These are phyloP conservation scores for Dipodomys spectabilis DNA, from an alignment of 2,113 vertebrate species.

Conservation along the genomic window DNA sequence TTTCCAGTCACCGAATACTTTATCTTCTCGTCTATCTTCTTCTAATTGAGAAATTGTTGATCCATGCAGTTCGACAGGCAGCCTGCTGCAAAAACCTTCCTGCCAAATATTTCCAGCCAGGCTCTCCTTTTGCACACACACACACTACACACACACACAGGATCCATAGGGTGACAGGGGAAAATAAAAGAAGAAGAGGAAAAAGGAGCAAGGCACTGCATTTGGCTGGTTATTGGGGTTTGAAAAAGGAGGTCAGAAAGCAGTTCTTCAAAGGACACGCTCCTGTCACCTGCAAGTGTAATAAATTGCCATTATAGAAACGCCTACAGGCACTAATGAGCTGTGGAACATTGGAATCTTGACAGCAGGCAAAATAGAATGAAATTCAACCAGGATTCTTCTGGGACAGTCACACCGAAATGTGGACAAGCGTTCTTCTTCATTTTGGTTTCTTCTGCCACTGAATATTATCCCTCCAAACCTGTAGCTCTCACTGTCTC, in stretches of 20 bases:
- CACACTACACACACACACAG: conserved; percentile 68
- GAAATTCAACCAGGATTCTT: conserved; percentile 63
- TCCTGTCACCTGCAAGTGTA: conserved; percentile 64
- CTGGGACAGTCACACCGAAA: conserved; percentile 42
- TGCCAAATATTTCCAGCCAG: conserved; percentile 67
- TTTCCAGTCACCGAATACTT: conserved; percentile 62
- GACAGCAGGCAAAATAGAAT: conserved; percentile 64
- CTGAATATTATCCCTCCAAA: conserved; percentile 46
- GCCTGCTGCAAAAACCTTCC: conserved; percentile 64
- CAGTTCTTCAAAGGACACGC: conserved; percentile 66
- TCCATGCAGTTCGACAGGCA: conserved; percentile 72
- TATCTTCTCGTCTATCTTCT: conserved; percentile 77
- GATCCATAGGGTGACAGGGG: neutral
- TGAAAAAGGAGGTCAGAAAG: conserved; percentile 73
- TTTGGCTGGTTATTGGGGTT: conserved; percentile 56
- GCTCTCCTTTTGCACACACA: conserved; percentile 62
- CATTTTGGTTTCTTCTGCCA: conserved; percentile 50
- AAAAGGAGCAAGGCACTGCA: conserved; percentile 47
- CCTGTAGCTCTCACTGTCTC: neutral
- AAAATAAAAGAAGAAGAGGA: neutral
- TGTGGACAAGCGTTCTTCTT: conserved; percentile 44
- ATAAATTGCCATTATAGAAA: conserved; percentile 72
- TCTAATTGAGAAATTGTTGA: conserved; percentile 82
- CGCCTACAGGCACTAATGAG: conserved; percentile 73
- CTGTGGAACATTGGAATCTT: conserved; percentile 58